Percentiles rank a stretch among this genome's conserved stretches.
phyloP scores from a whole-genome alignment of 2,888 invertebrate genomes.

The Folsomia candida region DNA sequence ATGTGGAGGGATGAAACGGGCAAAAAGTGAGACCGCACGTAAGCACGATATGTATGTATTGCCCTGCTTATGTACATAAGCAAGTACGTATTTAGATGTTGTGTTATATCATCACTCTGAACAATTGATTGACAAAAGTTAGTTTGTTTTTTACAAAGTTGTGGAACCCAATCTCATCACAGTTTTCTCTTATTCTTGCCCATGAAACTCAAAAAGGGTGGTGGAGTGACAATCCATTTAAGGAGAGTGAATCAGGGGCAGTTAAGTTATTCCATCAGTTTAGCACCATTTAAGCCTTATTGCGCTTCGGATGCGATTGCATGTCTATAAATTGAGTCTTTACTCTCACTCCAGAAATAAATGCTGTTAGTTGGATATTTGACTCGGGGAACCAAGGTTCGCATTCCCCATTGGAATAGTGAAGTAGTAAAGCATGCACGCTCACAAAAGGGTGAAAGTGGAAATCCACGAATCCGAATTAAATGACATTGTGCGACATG shows the following conservation, averaged over 20 bases:
- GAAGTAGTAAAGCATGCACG: too few species aligned
- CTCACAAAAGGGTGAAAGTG: neutral
- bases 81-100: too few species aligned
- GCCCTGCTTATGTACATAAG: too few species aligned
- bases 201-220: neutral
- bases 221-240: neutral
- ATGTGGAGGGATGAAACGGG: too few species aligned
- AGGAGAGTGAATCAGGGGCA: neutral
- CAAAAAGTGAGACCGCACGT: too few species aligned
- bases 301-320: neutral
- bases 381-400: too few species aligned
- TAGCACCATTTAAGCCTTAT: slow-evolving; percentile 7
- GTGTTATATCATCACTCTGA: too few species aligned
- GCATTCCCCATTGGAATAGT: too few species aligned
- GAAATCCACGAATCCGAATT: neutral
- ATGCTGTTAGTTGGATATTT: neutral
- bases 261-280: slow-evolving; percentile 7
- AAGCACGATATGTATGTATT: too few species aligned
- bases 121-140: too few species aligned
- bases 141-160: neutral
- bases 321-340: neutral
- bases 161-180: neutral
- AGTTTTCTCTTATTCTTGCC: neutral
- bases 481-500: neutral
- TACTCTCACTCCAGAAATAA: neutral